Conservation (phyloP, 2,888 invertebrate species). For the Bellardia pandia region DNA sequence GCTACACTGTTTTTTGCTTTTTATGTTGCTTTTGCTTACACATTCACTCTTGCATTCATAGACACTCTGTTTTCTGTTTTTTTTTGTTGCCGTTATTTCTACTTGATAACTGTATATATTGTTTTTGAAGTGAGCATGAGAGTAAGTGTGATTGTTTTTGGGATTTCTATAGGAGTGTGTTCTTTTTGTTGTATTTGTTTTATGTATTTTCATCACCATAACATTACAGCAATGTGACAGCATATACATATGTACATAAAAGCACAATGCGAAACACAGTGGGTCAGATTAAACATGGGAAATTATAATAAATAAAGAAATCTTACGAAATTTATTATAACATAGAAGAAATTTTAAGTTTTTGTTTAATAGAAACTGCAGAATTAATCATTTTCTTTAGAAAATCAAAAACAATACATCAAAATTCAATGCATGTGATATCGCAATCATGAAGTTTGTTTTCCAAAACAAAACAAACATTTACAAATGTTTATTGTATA, state of each 20-base stretch:
- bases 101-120: slow-evolving; percentile 43
- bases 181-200: slow-evolving; percentile 25
- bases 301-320: background rate
- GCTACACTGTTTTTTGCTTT: slow-evolving; percentile 28
- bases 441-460: too few relatives aligned
- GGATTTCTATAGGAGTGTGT: background rate
- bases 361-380: too few relatives aligned
- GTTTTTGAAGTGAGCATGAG: slow-evolving; percentile 16
- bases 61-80: slow-evolving; percentile 1
- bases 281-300: background rate
- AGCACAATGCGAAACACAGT: slow-evolving; percentile 51
- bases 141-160: slow-evolving; percentile 15
- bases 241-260: slow-evolving; percentile 3
- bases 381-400: too few relatives aligned
- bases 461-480: too few relatives aligned
- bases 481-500: too few relatives aligned
- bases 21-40: background rate
- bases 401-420: too few relatives aligned
- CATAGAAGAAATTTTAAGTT: too few relatives aligned
- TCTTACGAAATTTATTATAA: too few relatives aligned
- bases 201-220: slow-evolving; percentile 61
- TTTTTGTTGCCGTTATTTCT: background rate
- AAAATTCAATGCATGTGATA: too few relatives aligned
- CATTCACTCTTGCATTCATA: background rate
- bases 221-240: slow-evolving; percentile 59